A percentile compares a stretch with the other conserved stretches of the same genome.
Evolutionary conservation across 2,888 invertebrate genomes (phyloP).

Genomic region (Abscondita cerata): DNA sequence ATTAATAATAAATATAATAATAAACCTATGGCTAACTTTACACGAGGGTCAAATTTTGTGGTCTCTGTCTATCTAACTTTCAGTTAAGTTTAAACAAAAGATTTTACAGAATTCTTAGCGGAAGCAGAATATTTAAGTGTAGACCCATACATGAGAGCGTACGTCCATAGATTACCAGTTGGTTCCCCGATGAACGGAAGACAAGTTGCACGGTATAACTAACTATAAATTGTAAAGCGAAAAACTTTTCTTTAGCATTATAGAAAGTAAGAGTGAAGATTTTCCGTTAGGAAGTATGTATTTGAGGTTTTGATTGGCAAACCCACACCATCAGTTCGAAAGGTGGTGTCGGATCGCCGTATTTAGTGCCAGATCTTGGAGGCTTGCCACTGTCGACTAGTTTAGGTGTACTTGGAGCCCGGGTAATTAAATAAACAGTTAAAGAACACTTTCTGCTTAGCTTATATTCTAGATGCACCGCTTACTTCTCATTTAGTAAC

Average conservation of each 20-base stretch:
- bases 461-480: slow-evolving; percentile 69
- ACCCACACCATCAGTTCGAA: slow-evolving; percentile 62
- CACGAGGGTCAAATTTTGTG: too few relatives aligned
- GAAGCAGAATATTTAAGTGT: slow-evolving; percentile 75
- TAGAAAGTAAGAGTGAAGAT: slow-evolving; percentile 69
- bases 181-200: slow-evolving; percentile 74
- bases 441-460: too few relatives aligned
- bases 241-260: slow-evolving; percentile 61
- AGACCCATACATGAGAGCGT: slow-evolving; percentile 76
- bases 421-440: slow-evolving; percentile 69
- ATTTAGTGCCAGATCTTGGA: slow-evolving; percentile 65
- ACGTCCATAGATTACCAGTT: slow-evolving; percentile 60
- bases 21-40: too few relatives aligned
- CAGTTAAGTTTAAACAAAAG: too few relatives aligned
- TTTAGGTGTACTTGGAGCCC: slow-evolving; percentile 72
- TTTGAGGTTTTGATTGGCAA: slow-evolving; percentile 73
- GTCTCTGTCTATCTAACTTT: too few relatives aligned
- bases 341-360: slow-evolving; percentile 58
- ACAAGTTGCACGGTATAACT: slow-evolving; percentile 71
- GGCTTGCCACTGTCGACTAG: slow-evolving; percentile 67
- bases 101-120: slow-evolving; percentile 7
- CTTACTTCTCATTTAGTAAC: slow-evolving; percentile 77
- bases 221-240: background rate
- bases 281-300: slow-evolving; percentile 71
- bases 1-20: too few relatives aligned